Percentiles rank a stretch among this genome's conserved stretches.
phyloP scores from a whole-genome alignment of 1,140 invertebrate species.

The Diachasma alloeum region DNA sequence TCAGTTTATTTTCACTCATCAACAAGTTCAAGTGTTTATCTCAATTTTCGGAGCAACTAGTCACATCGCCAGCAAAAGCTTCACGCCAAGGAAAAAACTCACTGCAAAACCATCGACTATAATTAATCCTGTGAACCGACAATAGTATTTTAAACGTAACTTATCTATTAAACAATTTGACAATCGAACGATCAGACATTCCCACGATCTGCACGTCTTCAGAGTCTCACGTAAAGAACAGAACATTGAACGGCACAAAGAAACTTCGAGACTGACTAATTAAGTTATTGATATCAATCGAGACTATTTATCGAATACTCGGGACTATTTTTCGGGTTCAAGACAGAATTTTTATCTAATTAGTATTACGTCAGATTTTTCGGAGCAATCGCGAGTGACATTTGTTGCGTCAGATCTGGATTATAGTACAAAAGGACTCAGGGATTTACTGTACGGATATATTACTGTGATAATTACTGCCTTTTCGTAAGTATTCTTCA shows the following conservation, averaged over 20 bases:
- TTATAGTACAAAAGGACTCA: not conserved
- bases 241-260: not conserved
- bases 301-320: not conserved
- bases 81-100: not conserved
- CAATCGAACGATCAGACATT: not conserved
- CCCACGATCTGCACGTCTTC: not conserved
- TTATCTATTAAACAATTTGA: not conserved
- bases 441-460: not conserved
- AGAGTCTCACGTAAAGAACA: not conserved
- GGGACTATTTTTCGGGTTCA: not conserved
- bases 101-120: not conserved
- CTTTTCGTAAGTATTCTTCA: not conserved
- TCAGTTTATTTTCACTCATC: not conserved
- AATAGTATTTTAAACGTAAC: not conserved
- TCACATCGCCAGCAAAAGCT: not conserved
- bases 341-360: not conserved
- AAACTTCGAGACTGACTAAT: slow-evolving; percentile 11
- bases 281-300: not conserved
- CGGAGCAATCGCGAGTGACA: not conserved
- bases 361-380: slow-evolving; percentile 5
- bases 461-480: not conserved
- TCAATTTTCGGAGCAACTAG: not conserved
- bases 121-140: not conserved
- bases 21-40: not conserved
- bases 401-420: not conserved